These are phyloP conservation scores for Sebastes nivosus DNA, from an alignment of 2,797 vertebrate species.

Conservation along the genomic window DNA sequence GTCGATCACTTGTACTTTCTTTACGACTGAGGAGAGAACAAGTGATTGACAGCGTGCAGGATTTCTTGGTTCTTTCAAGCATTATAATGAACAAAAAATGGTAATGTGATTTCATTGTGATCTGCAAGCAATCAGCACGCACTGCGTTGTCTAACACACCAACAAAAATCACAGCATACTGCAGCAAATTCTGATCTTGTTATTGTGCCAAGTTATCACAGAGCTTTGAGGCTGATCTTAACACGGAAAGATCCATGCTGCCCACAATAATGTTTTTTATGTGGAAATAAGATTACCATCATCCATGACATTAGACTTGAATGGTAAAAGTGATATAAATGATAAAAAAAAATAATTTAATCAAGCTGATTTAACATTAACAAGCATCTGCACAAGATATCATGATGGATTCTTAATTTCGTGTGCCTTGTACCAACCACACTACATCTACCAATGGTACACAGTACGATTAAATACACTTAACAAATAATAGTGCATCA, in stretches of 20 bases:
- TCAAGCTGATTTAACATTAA: not conserved
- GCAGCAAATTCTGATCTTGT: not conserved
- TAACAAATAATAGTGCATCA: not conserved
- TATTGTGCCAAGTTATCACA: not conserved
- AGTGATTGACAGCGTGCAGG: not conserved
- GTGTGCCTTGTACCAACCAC: not conserved
- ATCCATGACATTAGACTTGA: too few species aligned
- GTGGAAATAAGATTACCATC: not conserved
- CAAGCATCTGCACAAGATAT: not conserved
- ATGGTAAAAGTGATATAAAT: too few species aligned
- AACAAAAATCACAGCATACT: not conserved
- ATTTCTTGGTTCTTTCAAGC: not conserved
- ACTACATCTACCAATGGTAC: not conserved
- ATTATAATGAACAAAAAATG: not conserved
- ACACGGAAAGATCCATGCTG: not conserved
- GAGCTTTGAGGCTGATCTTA: not conserved
- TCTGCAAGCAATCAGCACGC: not conserved
- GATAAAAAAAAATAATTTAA: too few species aligned
- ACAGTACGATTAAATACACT: not conserved
- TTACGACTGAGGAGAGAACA: not conserved
- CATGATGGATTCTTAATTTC: too few species aligned
- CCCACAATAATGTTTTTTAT: not conserved
- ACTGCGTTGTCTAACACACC: too few species aligned
- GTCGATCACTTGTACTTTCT: too few species aligned
- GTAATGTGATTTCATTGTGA: not conserved